Percentiles rank a stretch among this genome's conserved stretches.
These are phyloP conservation scores for Syritta pipiens DNA, from an alignment of 2,888 invertebrate species.

Conservation along the genomic window DNA sequence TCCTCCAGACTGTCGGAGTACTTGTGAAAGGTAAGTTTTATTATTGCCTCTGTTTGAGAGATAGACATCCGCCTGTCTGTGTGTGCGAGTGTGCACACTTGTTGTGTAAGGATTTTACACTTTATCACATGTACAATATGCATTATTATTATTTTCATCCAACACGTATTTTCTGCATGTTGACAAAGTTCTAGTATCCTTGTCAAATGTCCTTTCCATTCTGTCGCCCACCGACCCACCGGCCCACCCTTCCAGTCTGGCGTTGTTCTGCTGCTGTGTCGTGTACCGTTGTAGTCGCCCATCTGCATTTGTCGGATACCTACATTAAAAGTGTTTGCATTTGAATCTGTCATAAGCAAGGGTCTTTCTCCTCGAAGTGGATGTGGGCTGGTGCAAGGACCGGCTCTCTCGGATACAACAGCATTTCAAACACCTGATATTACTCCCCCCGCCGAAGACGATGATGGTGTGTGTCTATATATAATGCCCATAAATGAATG, in stretches of 20 bases:
- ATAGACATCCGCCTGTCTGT: background rate
- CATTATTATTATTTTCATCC: background rate
- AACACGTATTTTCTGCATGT: slow-evolving; percentile 2
- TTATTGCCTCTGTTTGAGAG: background rate
- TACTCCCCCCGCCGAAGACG: too few species aligned
- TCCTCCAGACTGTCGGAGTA: slow-evolving; percentile 81
- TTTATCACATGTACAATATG: slow-evolving; percentile 6
- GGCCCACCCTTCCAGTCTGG: too few species aligned
- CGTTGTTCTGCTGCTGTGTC: background rate
- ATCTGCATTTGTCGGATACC: slow-evolving; percentile 1
- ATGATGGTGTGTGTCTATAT: background rate
- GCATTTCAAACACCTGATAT: slow-evolving; percentile 10
- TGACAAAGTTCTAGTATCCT: slow-evolving; percentile 11
- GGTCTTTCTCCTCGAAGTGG: slow-evolving; percentile 2
- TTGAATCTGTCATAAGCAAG: slow-evolving; percentile 26
- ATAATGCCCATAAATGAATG: slow-evolving; percentile 8
- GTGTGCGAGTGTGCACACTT: background rate
- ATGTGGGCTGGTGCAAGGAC: slow-evolving; percentile 2
- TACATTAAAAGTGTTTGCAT: slow-evolving; percentile 29
- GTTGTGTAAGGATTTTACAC: slow-evolving; percentile 3
- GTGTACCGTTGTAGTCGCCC: background rate
- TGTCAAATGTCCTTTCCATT: slow-evolving; percentile 4
- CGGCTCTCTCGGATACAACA: background rate
- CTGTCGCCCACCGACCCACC: too few species aligned
- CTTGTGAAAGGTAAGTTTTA: slow-evolving; percentile 81